phyloP scores from a whole-genome alignment of 2,113 vertebrate genomes.

The Nannospalax galili region DNA sequence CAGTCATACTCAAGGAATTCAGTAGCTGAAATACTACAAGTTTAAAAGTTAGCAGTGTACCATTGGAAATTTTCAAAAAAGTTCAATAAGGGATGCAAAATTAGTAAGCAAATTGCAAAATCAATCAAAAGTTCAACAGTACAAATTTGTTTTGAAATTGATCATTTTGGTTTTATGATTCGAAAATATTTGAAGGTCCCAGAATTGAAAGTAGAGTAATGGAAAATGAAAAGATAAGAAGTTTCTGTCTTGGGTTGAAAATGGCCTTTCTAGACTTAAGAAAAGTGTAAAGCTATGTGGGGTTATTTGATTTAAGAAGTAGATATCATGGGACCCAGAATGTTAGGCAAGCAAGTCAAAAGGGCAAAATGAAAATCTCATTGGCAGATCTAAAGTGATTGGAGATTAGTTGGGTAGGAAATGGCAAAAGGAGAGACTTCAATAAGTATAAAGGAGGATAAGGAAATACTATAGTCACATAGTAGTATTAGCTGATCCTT shows the following conservation, averaged over 20 bases:
- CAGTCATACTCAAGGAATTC: constrained; percentile 10
- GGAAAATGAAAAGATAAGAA: not conserved
- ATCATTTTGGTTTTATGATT: constrained; percentile 15
- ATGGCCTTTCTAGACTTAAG: not conserved
- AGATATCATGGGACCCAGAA: not conserved
- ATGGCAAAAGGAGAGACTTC: not conserved
- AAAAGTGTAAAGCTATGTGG: not conserved
- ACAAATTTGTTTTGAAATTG: constrained; percentile 2
- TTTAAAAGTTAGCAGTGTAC: not conserved
- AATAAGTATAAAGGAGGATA: not conserved
- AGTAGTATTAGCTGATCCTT: not conserved
- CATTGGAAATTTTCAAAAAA: constrained; percentile 29
- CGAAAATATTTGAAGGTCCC: not conserved
- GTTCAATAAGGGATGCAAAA: not conserved
- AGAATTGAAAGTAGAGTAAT: not conserved
- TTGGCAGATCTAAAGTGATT: not conserved
- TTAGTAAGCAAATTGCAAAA: not conserved
- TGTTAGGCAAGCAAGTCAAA: not conserved
- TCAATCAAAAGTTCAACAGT: not conserved
- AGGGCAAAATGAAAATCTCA: constrained; percentile 18
- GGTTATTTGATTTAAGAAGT: not conserved
- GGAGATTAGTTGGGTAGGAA: not conserved
- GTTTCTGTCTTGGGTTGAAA: not conserved
- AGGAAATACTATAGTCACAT: constrained; percentile 8
- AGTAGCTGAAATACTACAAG: not conserved